Conservation (phyloP, 1,140 invertebrate genomes). For the Oreohelix idahoensis region DNA sequence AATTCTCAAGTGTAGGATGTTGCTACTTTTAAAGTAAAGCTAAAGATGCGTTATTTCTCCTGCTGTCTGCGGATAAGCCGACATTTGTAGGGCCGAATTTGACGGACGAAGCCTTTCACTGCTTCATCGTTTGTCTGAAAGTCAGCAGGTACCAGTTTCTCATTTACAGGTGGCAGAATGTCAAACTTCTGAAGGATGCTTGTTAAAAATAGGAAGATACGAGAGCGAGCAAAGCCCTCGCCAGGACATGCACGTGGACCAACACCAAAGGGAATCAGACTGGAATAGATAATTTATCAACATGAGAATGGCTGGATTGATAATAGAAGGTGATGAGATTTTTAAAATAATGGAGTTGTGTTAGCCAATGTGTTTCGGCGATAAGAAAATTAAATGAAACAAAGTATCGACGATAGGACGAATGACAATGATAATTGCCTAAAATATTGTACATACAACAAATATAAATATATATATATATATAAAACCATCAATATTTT, state of each 20-base stretch:
- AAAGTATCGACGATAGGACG: too few species aligned
- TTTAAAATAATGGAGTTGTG: too few species aligned
- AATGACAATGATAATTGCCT: too few species aligned
- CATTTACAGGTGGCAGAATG: constrained; percentile 38
- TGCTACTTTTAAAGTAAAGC: too few species aligned
- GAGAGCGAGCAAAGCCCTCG: constrained; percentile 52
- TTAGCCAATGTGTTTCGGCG: too few species aligned
- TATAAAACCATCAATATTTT: too few species aligned
- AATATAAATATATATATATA: too few species aligned
- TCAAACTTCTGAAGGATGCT: constrained; percentile 60
- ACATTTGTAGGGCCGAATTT: constrained; percentile 8
- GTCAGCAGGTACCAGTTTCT: constrained; percentile 22
- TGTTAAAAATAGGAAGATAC: constrained; percentile 57
- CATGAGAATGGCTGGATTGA: background rate
- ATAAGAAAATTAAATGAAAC: too few species aligned
- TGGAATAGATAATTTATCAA: constrained; percentile 22
- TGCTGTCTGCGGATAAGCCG: background rate
- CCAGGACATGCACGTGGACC: constrained; percentile 59
- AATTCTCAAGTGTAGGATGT: too few species aligned
- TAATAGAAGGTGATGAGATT: too few species aligned
- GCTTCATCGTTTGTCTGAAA: background rate
- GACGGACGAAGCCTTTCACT: background rate
- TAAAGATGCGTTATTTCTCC: background rate
- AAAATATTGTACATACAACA: too few species aligned
- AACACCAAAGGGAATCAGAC: constrained; percentile 46